Percentiles rank a stretch among this genome's conserved stretches.
Evolutionary conservation across 1,140 invertebrate species (phyloP).

Genomic region (Drosophila prosaltans): DNA sequence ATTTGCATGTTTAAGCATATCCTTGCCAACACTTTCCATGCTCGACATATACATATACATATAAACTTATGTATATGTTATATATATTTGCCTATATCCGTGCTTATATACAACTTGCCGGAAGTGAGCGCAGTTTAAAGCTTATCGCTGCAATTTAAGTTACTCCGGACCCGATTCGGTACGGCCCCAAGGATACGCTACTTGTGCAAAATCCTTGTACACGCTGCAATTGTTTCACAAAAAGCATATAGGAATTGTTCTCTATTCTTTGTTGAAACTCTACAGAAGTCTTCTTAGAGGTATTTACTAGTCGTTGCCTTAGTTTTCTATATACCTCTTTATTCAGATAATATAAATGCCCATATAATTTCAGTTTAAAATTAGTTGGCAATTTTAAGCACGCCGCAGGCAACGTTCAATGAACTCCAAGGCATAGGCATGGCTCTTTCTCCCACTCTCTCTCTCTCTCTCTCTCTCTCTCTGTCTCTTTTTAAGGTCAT

Average conservation of each 20-base stretch:
- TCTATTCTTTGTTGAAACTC: neutral
- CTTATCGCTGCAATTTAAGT: constrained; percentile 79
- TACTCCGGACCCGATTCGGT: constrained; percentile 24
- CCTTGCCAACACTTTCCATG: constrained; percentile 77
- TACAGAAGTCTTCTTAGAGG: constrained; percentile 4
- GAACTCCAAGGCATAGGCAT: constrained; percentile 51
- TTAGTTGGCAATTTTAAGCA: constrained; percentile 75
- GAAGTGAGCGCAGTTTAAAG: constrained; percentile 78
- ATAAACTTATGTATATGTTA: constrained; percentile 21
- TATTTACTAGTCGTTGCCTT: constrained; percentile 20
- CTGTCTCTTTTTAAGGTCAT: constrained; percentile 45
- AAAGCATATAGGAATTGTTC: neutral
- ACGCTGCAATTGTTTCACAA: too few relatives aligned
- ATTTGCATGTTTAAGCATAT: constrained; percentile 82
- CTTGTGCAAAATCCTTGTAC: constrained; percentile 17
- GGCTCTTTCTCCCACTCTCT: neutral
- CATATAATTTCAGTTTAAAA: constrained; percentile 70
- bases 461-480: too few relatives aligned
- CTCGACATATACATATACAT: constrained; percentile 51
- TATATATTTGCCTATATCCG: constrained; percentile 8
- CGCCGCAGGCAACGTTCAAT: constrained; percentile 57
- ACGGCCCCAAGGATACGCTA: constrained; percentile 44
- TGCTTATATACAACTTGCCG: constrained; percentile 42
- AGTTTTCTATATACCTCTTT: neutral
- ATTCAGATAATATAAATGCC: constrained; percentile 54